Conservation (phyloP, 2,888 invertebrate genomes). For the Drosophila algonquin region DNA sequence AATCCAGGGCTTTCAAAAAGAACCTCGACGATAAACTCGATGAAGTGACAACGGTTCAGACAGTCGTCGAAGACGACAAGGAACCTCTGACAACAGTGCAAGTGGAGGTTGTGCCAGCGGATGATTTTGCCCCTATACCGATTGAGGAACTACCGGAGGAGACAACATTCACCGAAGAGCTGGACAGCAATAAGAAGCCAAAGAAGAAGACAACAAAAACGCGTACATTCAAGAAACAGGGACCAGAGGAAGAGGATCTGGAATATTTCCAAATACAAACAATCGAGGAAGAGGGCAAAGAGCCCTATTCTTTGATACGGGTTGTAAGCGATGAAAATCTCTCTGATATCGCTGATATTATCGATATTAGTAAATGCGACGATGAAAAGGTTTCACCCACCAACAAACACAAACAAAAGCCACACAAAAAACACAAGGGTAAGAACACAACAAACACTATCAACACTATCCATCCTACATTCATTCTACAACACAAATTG, state of each 20-base stretch:
- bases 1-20: conserved; percentile 82
- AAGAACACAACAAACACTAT: conserved; percentile 71
- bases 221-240: conserved; percentile 84
- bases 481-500: conserved; percentile 48
- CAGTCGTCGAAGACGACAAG: conserved; percentile 80
- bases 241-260: conserved; percentile 72
- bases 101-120: conserved; percentile 75
- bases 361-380: conserved; percentile 82
- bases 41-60: conserved; percentile 83
- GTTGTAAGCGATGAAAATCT: conserved; percentile 83
- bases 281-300: conserved; percentile 84
- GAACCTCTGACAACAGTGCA: conserved; percentile 78
- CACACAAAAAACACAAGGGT: conserved; percentile 80
- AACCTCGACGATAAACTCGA: conserved; percentile 81
- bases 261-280: conserved; percentile 85
- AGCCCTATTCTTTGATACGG: conserved; percentile 83
- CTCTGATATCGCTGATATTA: conserved; percentile 80
- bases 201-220: conserved; percentile 83
- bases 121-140: conserved; percentile 75
- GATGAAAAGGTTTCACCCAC: conserved; percentile 72
- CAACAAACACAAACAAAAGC: conserved; percentile 74
- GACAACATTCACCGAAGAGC: conserved; percentile 77
- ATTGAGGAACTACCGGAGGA: conserved; percentile 82
- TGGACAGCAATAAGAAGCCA: conserved; percentile 80
- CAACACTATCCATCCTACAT: conserved; percentile 42